Base-by-base conservation (phyloP, 2,888 invertebrate species). In the Eilema griseolum region DNA sequence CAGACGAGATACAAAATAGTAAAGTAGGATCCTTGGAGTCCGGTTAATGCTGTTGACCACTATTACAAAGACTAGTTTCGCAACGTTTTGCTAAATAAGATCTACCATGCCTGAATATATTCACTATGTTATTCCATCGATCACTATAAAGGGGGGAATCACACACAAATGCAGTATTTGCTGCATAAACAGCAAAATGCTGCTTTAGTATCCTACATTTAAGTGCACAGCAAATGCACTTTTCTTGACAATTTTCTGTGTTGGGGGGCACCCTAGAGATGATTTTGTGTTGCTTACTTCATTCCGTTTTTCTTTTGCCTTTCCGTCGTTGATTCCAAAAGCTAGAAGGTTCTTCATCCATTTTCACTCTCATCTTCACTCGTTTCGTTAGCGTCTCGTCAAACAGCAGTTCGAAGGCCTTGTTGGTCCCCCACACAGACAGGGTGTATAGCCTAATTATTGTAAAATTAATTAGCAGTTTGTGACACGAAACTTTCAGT, bases 401-500 rank as follows among this genome's bases (percentile, higher is more conserved):
- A 28, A 5, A 5, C 3, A 5, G 28, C 5, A 3, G 28, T 28
- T 5, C 28, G 28, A 28, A 28, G 28, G 28, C 5, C 28, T 28
- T 4, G 28, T 28, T 28, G 28, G 28, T 28, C 12, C 12, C 12
- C 37, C 11, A 37, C 12, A 37, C 37, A 41, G 16, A 3, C 16
- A 41, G 41, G 16, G 41, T 41, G 41, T 41, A 41, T 41, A 16
- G 20, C 20, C 20, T 46, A 46, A 20, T 46, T 46, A 41, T 16
- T 41, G 20, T 46, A 20, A 46, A 20, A 20, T 46, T 46, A 46
- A 7, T 46, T 52, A 10, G 20, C n/a, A 20, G 52, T 52, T 52
- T 7, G 20, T 52, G 7, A 52, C 52, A 52, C 52, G n/a, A 52
- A 52, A 52, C 52, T 52, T 52, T 52, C 52, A 68, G 67, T 41